A percentile compares a stretch with the other conserved stretches of the same genome.
These are phyloP conservation scores for Tringa solitaria DNA, from an alignment of 2,113 vertebrate genomes.

Conservation along the genomic window DNA sequence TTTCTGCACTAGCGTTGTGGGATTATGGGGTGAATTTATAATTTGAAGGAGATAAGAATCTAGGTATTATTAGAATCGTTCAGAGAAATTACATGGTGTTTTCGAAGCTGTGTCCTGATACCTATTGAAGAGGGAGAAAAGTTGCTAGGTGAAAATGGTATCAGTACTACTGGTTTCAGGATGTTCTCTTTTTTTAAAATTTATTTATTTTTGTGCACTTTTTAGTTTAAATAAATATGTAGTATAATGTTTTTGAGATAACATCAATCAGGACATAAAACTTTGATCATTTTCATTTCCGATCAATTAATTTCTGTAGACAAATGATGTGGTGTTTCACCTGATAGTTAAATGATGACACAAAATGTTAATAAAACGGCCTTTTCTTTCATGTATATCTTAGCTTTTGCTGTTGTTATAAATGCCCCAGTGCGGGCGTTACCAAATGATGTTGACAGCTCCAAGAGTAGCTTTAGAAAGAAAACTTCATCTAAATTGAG, in stretches of 20 bases:
- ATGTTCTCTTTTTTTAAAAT: background rate
- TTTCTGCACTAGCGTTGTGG: background rate
- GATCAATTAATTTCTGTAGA: background rate
- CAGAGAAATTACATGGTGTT: background rate
- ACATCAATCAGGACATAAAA: background rate
- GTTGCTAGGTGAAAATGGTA: background rate
- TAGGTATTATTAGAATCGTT: background rate
- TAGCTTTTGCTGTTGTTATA: background rate
- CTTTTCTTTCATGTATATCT: background rate
- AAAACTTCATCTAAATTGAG: background rate
- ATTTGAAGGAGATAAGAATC: background rate
- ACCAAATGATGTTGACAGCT: background rate
- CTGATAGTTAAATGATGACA: background rate
- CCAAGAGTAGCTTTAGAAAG: background rate
- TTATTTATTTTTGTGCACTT: background rate
- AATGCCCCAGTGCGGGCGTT: background rate
- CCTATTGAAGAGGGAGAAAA: background rate
- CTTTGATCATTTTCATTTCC: background rate
- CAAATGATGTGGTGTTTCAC: background rate
- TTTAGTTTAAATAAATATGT: background rate
- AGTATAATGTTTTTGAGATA: background rate
- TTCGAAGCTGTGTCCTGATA: background rate
- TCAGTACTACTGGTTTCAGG: background rate
- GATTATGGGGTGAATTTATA: background rate
- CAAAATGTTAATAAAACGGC: background rate